Conservation (phyloP, 2,888 invertebrate genomes). For the Macrophya annulata region DNA sequence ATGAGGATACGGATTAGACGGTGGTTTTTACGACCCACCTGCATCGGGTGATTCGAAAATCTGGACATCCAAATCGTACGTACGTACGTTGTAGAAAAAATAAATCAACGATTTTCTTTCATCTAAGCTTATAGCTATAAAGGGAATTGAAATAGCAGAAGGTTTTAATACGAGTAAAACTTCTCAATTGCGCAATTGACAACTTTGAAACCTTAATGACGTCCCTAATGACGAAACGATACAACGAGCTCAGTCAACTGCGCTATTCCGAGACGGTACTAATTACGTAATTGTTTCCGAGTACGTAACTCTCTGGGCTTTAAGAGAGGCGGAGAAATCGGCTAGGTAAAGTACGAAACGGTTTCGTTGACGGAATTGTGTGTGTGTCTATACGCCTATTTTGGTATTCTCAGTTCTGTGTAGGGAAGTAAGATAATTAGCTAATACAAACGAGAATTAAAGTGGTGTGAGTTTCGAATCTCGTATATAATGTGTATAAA, state of each 20-base stretch:
- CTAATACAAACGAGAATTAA: not conserved
- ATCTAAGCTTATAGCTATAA: not conserved
- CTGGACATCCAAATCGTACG: no score
- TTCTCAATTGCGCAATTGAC: slow-evolving; percentile 48
- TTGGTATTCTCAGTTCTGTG: not conserved
- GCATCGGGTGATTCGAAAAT: not conserved
- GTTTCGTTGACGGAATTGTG: not conserved
- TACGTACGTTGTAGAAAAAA: not conserved
- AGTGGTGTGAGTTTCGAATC: not conserved
- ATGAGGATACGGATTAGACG: not conserved
- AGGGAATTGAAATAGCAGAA: not conserved
- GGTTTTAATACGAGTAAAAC: not conserved
- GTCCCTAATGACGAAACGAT: slow-evolving; percentile 50
- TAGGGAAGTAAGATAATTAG: slow-evolving; percentile 5
- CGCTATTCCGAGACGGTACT: slow-evolving; percentile 5
- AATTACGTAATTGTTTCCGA: slow-evolving; percentile 50
- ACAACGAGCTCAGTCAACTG: slow-evolving; percentile 47
- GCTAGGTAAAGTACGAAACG: not conserved
- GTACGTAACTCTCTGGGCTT: not conserved
- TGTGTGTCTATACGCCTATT: not conserved
- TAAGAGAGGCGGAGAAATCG: not conserved
- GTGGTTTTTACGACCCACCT: not conserved
- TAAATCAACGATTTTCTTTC: not conserved
- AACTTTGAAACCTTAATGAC: slow-evolving; percentile 44
- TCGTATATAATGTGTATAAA: not conserved